Evolutionary conservation across 2,888 invertebrate genomes (phyloP).

Genomic region (Phengaris alcon): DNA sequence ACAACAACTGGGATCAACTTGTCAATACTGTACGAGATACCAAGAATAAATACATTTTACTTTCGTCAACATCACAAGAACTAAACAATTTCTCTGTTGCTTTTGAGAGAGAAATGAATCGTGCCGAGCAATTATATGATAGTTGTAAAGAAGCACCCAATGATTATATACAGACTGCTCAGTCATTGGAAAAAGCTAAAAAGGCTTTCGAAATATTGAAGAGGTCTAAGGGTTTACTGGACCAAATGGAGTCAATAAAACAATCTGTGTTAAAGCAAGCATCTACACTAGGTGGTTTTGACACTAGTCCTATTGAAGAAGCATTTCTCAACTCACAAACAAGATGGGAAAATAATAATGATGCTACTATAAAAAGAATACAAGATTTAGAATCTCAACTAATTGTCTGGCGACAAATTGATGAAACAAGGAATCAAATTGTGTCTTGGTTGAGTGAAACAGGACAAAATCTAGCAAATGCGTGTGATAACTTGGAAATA

Average conservation of each 20-base stretch:
- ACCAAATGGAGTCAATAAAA: slow-evolving; percentile 88
- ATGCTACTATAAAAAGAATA: slow-evolving; percentile 84
- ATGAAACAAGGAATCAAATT: slow-evolving; percentile 90
- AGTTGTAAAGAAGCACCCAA: slow-evolving; percentile 83
- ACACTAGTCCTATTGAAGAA: slow-evolving; percentile 78
- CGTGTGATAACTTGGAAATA: slow-evolving; percentile 88
- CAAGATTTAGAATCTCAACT: slow-evolving; percentile 92
- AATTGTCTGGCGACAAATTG: slow-evolving; percentile 95
- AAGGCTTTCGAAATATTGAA: slow-evolving; percentile 87
- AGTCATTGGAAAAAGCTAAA: slow-evolving; percentile 86
- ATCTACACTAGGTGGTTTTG: slow-evolving; percentile 83
- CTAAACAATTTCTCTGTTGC: slow-evolving; percentile 86
- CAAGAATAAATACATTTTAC: slow-evolving; percentile 85
- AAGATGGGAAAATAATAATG: slow-evolving; percentile 85
- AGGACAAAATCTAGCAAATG: slow-evolving; percentile 86
- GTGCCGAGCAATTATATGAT: slow-evolving; percentile 83
- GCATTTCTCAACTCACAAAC: slow-evolving; percentile 82
- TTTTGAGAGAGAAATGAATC: slow-evolving; percentile 83
- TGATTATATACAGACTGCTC: slow-evolving; percentile 85
- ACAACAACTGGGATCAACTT: slow-evolving; percentile 89
- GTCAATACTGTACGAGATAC: slow-evolving; percentile 86
- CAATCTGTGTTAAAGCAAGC: slow-evolving; percentile 85
- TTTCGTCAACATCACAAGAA: slow-evolving; percentile 86
- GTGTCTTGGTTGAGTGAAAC: slow-evolving; percentile 91
- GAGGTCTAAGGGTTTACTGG: slow-evolving; percentile 86